phyloP scores from a whole-genome alignment of 1,140 invertebrate species.

The Danaus plexippus region DNA sequence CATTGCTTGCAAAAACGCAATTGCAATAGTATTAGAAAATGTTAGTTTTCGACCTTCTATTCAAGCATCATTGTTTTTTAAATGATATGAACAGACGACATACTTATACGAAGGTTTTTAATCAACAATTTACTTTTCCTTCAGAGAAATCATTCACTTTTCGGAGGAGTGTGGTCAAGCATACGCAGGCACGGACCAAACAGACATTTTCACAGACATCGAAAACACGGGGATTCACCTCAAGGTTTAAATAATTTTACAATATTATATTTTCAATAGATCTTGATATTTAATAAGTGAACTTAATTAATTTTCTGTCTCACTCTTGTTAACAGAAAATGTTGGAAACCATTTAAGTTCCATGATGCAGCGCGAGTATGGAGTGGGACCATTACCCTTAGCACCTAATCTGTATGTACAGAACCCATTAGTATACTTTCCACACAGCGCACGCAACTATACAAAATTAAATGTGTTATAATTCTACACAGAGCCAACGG shows the following conservation, averaged over 20 bases:
- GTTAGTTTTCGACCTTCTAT: too few relatives aligned
- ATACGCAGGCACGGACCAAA: conserved; percentile 78
- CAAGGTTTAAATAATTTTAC: conserved; percentile 30
- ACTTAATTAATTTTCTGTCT: background rate
- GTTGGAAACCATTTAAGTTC: conserved; percentile 67
- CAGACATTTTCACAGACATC: conserved; percentile 44
- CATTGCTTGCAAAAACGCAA: too few relatives aligned
- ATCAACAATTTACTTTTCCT: background rate
- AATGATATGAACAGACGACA: too few relatives aligned
- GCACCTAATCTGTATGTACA: conserved; percentile 64
- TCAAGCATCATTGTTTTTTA: too few relatives aligned
- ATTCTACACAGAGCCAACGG: conserved; percentile 51
- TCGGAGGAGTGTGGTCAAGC: conserved; percentile 95
- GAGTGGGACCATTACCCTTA: conserved; percentile 47
- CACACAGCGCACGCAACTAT: background rate
- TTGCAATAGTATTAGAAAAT: too few relatives aligned
- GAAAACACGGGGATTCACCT: conserved; percentile 44
- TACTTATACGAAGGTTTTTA: too few relatives aligned
- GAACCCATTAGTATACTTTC: background rate
- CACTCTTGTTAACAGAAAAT: conserved; percentile 35
- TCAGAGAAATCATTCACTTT: conserved; percentile 96
- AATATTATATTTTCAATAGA: background rate
- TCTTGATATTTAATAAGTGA: background rate
- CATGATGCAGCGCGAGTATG: conserved; percentile 68
- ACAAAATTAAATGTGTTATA: conserved; percentile 4